These are phyloP conservation scores for Dysmachus trigonus DNA, from an alignment of 2,888 invertebrate species.

Conservation along the genomic window DNA sequence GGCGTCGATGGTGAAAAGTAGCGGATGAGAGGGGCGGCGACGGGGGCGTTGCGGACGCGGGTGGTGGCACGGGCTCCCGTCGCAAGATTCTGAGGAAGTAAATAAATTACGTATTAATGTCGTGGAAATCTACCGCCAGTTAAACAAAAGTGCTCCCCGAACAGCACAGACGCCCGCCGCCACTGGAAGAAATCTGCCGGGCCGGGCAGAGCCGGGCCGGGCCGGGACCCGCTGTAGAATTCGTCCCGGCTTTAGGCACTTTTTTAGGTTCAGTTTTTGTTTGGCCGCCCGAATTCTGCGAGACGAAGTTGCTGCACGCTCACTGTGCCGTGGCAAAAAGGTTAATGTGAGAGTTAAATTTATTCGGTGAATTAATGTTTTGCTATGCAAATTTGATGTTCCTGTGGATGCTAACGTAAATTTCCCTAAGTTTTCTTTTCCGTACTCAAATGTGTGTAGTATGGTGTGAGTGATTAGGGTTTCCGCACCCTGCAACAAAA, in stretches of 20 bases:
- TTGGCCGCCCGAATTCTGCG: not conserved
- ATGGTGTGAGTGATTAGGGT: slow-evolving; percentile 1
- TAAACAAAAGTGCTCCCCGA: slow-evolving; percentile 28
- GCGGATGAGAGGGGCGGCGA: not conserved
- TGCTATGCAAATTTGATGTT: slow-evolving; percentile 42
- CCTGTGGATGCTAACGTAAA: slow-evolving; percentile 32
- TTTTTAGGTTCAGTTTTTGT: slow-evolving; percentile 33
- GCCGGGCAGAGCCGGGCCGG: not conserved
- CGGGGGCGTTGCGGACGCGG: not conserved
- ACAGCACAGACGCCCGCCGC: not conserved
- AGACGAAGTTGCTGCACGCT: slow-evolving; percentile 19
- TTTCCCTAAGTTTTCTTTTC: slow-evolving; percentile 19
- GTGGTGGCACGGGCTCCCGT: not conserved
- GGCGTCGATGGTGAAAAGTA: slow-evolving; percentile 39
- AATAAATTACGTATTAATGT: slow-evolving; percentile 43
- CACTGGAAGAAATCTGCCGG: not conserved
- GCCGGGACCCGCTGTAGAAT: not conserved
- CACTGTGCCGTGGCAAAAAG: slow-evolving; percentile 15
- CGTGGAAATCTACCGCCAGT: slow-evolving; percentile 38
- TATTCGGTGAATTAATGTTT: slow-evolving; percentile 38
- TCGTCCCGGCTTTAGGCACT: slow-evolving; percentile 32
- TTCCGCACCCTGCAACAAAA: not conserved
- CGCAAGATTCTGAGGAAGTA: slow-evolving; percentile 26
- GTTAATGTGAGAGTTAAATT: slow-evolving; percentile 41
- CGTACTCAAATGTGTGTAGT: slow-evolving; percentile 10